Percentiles rank a stretch among this genome's conserved stretches.
These are phyloP conservation scores for Egretta garzetta DNA, from an alignment of 2,113 vertebrate genomes.

Conservation along the genomic window DNA sequence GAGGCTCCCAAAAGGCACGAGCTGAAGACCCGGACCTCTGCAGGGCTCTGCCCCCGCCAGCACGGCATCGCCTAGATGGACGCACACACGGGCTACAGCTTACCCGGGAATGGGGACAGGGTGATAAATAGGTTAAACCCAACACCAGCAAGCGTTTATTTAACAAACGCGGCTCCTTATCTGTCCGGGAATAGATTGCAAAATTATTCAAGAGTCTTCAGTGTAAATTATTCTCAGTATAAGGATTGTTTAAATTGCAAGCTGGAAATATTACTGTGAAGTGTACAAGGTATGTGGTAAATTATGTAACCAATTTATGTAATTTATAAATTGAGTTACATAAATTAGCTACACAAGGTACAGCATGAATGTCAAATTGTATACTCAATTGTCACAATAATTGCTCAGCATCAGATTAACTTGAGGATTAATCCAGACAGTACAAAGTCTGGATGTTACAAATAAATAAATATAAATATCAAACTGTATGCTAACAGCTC, in stretches of 20 bases:
- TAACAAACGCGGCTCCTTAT: not conserved
- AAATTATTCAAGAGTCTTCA: constrained; percentile 53
- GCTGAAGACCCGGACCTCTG: not conserved
- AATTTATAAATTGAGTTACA: constrained; percentile 67
- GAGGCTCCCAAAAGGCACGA: not conserved
- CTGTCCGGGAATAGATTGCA: constrained; percentile 32
- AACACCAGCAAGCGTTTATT: not conserved
- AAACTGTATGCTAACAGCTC: constrained; percentile 14
- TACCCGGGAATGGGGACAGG: not conserved
- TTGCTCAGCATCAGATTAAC: constrained; percentile 48
- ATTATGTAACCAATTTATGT: constrained; percentile 56
- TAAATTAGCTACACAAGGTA: constrained; percentile 62
- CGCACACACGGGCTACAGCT: accelerated
- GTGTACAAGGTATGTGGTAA: constrained; percentile 62
- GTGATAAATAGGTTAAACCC: constrained; percentile 2
- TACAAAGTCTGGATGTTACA: constrained; percentile 29
- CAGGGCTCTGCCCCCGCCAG: not conserved
- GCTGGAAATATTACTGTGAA: constrained; percentile 56
- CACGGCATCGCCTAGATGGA: not conserved
- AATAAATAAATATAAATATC: constrained; percentile 51
- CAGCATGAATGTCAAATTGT: constrained; percentile 53
- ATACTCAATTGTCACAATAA: constrained; percentile 54
- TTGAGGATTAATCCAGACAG: constrained; percentile 24
- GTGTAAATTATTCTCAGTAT: constrained; percentile 29
- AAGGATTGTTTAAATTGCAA: constrained; percentile 51